These are phyloP conservation scores for Oscheius onirici DNA, from an alignment of 2,888 invertebrate species.

Conservation along the genomic window DNA sequence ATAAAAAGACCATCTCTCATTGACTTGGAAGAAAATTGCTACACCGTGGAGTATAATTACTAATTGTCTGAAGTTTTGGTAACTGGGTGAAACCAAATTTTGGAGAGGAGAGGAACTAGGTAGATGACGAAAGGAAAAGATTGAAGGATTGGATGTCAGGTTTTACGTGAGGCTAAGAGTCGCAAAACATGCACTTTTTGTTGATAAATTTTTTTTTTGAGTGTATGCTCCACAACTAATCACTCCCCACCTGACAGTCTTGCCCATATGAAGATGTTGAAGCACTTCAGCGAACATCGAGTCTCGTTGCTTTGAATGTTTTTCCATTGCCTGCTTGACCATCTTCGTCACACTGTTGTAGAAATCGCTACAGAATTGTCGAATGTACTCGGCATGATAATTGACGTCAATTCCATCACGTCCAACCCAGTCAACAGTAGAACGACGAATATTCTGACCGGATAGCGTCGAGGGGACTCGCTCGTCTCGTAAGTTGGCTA, in stretches of 20 bases:
- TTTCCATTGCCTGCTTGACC: constrained; percentile 61
- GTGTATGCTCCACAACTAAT: no score
- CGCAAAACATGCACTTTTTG: background rate
- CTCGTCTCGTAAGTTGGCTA: constrained; percentile 88
- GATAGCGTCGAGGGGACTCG: constrained; percentile 88
- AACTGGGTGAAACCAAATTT: background rate
- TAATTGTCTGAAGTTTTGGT: no score
- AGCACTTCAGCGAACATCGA: constrained; percentile 52
- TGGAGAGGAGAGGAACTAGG: no score
- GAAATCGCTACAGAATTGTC: constrained; percentile 65
- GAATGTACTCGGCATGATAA: constrained; percentile 79
- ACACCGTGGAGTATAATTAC: no score
- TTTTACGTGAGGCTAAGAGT: no score
- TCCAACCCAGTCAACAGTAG: constrained; percentile 96
- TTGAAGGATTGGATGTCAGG: no score
- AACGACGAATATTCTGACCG: constrained; percentile 87
- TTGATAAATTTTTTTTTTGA: no score
- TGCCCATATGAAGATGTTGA: constrained; percentile 46
- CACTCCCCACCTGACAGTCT: constrained; percentile 36
- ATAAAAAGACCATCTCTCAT: no score
- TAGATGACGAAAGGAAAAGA: no score
- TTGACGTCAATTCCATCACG: constrained; percentile 74
- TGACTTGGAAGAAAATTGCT: no score
- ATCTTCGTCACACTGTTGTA: constrained; percentile 61
- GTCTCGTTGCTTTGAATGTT: constrained; percentile 62